Evolutionary conservation across 1,140 invertebrate species (phyloP).

Genomic region (Bombus waltoni): DNA sequence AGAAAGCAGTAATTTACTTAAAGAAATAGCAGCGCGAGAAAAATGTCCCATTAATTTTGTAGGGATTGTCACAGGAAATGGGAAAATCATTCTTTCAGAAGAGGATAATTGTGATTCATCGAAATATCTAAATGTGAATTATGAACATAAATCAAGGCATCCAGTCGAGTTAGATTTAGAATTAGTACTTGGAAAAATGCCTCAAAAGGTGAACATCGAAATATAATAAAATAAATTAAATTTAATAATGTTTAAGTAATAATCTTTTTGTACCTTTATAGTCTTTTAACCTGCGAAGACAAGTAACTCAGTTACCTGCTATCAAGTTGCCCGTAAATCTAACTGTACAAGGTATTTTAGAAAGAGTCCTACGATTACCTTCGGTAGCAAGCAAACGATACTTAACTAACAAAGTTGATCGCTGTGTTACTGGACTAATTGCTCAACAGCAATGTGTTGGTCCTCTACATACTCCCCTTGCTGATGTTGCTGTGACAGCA

Average conservation of each 20-base stretch:
- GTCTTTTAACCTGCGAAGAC: constrained; percentile 83
- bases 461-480: constrained; percentile 96
- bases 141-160: constrained; percentile 78
- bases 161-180: constrained; percentile 95
- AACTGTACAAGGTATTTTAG: constrained; percentile 87
- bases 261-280: constrained; percentile 66
- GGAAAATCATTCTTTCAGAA: constrained; percentile 90
- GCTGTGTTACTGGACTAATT: constrained; percentile 97
- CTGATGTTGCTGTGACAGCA: constrained; percentile 97
- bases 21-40: constrained; percentile 92
- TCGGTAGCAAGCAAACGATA: constrained; percentile 97
- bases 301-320: constrained; percentile 72
- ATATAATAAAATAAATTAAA: not conserved
- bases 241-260: not conserved
- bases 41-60: constrained; percentile 97
- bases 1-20: constrained; percentile 86
- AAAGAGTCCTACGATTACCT: constrained; percentile 93
- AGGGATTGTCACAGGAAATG: constrained; percentile 94
- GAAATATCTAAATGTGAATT: constrained; percentile 75
- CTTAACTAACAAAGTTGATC: constrained; percentile 97
- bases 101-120: constrained; percentile 79
- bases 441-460: constrained; percentile 99
- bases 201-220: constrained; percentile 85
- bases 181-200: constrained; percentile 94
- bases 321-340: constrained; percentile 84